Conservation (phyloP, 2,113 vertebrate genomes). For the Emydocephalus ijimae region DNA sequence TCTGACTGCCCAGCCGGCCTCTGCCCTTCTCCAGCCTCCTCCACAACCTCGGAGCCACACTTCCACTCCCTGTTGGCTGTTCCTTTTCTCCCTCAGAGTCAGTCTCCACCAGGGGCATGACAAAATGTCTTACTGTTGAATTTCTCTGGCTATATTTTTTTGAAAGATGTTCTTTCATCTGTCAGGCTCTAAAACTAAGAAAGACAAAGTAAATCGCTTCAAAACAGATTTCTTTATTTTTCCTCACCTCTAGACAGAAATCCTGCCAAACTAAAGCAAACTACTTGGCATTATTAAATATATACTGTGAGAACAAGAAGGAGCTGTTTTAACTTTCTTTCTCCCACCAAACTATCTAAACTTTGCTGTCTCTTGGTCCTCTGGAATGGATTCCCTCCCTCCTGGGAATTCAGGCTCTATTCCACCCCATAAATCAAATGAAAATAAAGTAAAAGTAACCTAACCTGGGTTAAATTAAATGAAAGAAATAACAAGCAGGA, state of each 20-base stretch:
- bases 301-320: not conserved
- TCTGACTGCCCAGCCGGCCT: too few relatives aligned
- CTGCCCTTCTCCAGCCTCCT: too few relatives aligned
- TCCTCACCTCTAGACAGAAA: not conserved
- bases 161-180: not conserved
- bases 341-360: not conserved
- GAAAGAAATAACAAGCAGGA: not conserved
- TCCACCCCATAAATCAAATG: not conserved
- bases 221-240: not conserved
- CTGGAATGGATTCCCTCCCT: not conserved
- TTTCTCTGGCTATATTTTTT: too few relatives aligned
- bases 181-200: not conserved
- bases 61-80: too few relatives aligned
- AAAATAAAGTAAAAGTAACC: not conserved
- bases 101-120: too few relatives aligned
- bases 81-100: too few relatives aligned
- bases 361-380: not conserved
- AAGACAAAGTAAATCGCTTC: not conserved
- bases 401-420: not conserved
- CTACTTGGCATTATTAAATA: not conserved
- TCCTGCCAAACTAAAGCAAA: not conserved
- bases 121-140: not conserved
- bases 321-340: not conserved
- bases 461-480: not conserved
- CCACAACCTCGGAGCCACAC: too few relatives aligned